These are phyloP conservation scores for Caenorhabditis sp. DNA, from an alignment of 2,888 invertebrate genomes.

Conservation along the genomic window DNA sequence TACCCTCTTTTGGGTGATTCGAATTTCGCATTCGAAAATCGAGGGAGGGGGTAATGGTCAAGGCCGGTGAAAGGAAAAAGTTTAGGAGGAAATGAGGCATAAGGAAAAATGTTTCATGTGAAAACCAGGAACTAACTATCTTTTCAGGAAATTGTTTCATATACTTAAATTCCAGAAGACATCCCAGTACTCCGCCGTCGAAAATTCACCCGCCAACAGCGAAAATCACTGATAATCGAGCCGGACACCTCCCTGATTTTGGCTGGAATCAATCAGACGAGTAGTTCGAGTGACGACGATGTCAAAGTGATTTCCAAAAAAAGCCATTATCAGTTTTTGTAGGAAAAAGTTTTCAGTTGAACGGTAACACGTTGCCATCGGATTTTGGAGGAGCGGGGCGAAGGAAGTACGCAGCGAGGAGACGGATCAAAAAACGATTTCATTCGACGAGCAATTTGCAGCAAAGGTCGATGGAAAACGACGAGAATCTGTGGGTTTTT, in stretches of 20 bases:
- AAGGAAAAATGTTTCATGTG: no score
- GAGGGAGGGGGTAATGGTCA: no score
- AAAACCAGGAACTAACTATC: no score
- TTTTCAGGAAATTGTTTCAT: not conserved
- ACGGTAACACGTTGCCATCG: no score
- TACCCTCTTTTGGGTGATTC: no score
- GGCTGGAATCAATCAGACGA: constrained; percentile 13
- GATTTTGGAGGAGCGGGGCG: not conserved
- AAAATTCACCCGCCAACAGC: constrained; percentile 59
- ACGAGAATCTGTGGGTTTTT: constrained; percentile 37
- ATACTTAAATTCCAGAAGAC: constrained; percentile 42
- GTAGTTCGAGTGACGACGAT: constrained; percentile 62
- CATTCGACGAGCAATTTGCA: constrained; percentile 40
- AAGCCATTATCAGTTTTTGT: no score
- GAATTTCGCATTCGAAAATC: no score
- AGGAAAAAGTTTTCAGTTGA: no score
- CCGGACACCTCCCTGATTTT: constrained; percentile 63
- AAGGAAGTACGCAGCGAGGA: constrained; percentile 12
- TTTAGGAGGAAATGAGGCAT: no score
- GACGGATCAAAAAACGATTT: constrained; percentile 41
- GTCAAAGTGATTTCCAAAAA: not conserved
- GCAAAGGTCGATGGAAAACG: constrained; percentile 18
- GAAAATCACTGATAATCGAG: constrained; percentile 63
- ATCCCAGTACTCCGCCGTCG: constrained; percentile 59
- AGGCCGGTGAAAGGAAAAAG: no score